Evolutionary conservation across 1,140 invertebrate species (phyloP).

Genomic region (Coelopa frigida): DNA sequence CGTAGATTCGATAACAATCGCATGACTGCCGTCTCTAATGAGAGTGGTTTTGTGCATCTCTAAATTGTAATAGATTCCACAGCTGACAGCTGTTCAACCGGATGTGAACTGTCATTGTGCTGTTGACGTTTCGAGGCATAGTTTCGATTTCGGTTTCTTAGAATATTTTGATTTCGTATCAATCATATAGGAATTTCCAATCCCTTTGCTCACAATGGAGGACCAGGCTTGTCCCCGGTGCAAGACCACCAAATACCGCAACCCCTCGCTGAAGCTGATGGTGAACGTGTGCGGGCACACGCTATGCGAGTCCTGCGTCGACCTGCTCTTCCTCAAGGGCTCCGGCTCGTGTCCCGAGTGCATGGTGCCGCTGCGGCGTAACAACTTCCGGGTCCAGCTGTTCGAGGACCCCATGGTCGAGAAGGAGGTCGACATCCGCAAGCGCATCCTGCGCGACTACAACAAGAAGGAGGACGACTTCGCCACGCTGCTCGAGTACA

Average conservation of each 20-base stretch:
- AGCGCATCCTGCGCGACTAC: conserved; percentile 79
- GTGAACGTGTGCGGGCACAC: conserved; percentile 98
- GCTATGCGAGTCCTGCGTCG: conserved; percentile 75
- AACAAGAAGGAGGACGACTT: conserved; percentile 93
- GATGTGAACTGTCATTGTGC: too few species aligned
- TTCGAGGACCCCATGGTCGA: conserved; percentile 96
- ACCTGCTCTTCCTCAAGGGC: conserved; percentile 53
- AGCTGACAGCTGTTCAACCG: too few species aligned
- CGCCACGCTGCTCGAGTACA: conserved; percentile 68
- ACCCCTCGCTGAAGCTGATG: conserved; percentile 94
- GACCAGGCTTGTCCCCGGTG: conserved; percentile 93
- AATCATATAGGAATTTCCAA: too few species aligned
- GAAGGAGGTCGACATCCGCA: conserved; percentile 95
- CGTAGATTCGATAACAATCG: too few species aligned
- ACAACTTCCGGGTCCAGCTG: conserved; percentile 87
- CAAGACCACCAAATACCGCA: conserved; percentile 97
- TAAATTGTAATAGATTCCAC: too few species aligned
- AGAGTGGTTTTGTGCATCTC: too few species aligned
- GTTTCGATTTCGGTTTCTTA: too few species aligned
- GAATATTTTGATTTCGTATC: too few species aligned
- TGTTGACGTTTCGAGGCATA: too few species aligned
- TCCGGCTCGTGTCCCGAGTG: conserved; percentile 91
- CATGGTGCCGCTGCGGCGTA: conserved; percentile 73
- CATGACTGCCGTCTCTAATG: too few species aligned
- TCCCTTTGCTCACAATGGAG: conserved; percentile 68